These are phyloP conservation scores for Aleiodes alternator DNA, from an alignment of 2,888 invertebrate species.

Conservation along the genomic window DNA sequence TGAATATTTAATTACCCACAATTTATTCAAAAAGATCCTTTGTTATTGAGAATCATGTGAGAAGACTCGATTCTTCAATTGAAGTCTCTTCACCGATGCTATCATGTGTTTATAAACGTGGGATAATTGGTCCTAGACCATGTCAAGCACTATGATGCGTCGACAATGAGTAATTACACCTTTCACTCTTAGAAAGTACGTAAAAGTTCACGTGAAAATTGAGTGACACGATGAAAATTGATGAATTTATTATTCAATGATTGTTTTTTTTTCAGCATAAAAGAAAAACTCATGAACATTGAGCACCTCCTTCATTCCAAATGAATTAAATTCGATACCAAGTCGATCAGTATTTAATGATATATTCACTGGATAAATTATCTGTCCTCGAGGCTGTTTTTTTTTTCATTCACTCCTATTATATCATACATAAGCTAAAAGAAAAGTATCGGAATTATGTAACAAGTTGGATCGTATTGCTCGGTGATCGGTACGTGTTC, in stretches of 20 bases:
- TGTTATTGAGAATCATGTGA: not conserved
- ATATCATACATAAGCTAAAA: conserved; percentile 14
- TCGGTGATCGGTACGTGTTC: conserved; percentile 34
- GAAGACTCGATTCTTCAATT: conserved; percentile 35
- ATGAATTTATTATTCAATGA: not conserved
- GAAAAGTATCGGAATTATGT: conserved; percentile 29
- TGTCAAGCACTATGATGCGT: conserved; percentile 42
- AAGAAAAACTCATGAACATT: conserved; percentile 26
- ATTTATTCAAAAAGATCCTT: not conserved
- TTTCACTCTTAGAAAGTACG: conserved; percentile 58
- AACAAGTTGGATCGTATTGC: conserved; percentile 36
- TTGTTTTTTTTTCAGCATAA: too few relatives aligned
- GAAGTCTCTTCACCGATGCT: conserved; percentile 52
- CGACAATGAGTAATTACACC: conserved; percentile 50
- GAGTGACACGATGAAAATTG: not conserved
- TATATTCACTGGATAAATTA: conserved; percentile 17
- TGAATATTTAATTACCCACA: conserved; percentile 1
- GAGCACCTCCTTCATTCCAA: not conserved
- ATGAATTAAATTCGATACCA: not conserved
- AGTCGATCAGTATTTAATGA: not conserved
- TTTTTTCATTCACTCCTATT: conserved; percentile 3
- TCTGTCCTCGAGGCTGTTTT: conserved; percentile 17
- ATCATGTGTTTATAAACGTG: conserved; percentile 52
- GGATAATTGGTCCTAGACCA: conserved; percentile 53
- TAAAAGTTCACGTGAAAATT: not conserved